Evolutionary conservation across 2,797 vertebrate genomes (phyloP).

Genomic region (Sylvilagus floridanus): DNA sequence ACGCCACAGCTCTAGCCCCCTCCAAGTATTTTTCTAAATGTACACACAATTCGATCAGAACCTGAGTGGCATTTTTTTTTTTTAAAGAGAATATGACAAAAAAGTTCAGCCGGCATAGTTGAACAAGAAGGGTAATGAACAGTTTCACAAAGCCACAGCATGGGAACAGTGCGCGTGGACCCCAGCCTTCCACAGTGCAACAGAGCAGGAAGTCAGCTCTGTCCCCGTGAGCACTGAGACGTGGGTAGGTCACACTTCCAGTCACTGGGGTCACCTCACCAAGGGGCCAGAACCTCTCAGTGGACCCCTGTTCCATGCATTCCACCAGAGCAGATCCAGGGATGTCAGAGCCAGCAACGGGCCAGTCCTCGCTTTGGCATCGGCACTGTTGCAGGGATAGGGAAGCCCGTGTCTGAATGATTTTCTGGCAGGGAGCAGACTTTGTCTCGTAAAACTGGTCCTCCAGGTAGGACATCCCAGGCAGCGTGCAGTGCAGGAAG

Average conservation of each 20-base stretch:
- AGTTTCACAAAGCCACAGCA: not conserved
- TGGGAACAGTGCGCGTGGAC: not conserved
- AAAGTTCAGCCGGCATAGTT: slow-evolving; percentile 3
- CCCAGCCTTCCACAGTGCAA: not conserved
- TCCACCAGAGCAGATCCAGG: not conserved
- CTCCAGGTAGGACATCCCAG: not conserved
- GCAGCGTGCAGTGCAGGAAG: not conserved
- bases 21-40: slow-evolving; percentile 1
- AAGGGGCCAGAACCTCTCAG: not conserved
- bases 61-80: not conserved
- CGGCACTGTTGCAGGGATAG: not conserved
- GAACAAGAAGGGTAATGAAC: not conserved
- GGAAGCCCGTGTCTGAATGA: not conserved
- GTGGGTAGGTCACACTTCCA: not conserved
- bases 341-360: not conserved
- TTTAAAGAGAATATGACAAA: not conserved
- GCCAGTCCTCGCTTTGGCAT: not conserved
- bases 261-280: too few relatives aligned
- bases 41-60: not conserved
- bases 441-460: not conserved
- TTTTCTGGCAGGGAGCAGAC: not conserved
- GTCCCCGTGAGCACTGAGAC: too few relatives aligned
- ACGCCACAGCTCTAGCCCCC: not conserved
- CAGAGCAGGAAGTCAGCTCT: too few relatives aligned
- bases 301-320: not conserved